Conservation (phyloP, 2,888 invertebrate genomes). For the Heliconius sara region DNA sequence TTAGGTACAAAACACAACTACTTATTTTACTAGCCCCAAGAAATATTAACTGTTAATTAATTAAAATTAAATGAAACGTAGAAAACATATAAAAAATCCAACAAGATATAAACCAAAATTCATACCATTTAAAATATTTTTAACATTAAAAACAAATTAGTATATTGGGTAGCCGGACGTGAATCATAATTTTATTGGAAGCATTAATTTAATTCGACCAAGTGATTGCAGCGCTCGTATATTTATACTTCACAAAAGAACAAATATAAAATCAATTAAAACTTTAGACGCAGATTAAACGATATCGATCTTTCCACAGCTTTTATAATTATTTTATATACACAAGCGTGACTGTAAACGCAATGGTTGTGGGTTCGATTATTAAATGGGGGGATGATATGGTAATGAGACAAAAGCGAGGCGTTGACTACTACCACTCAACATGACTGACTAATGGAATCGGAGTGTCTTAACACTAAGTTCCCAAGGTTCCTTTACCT, state of each 20-base stretch:
- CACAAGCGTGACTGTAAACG: too few species aligned
- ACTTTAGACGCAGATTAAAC: conserved; percentile 10
- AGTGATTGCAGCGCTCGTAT: neutral
- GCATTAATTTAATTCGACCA: neutral
- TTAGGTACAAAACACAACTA: too few species aligned
- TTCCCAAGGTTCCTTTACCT: too few species aligned
- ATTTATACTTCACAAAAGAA: conserved; percentile 14
- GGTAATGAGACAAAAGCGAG: too few species aligned
- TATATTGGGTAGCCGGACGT: neutral
- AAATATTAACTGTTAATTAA: too few species aligned
- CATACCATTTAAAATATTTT: neutral
- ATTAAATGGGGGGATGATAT: too few species aligned
- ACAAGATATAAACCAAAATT: neutral
- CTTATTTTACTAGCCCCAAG: too few species aligned
- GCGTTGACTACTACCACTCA: too few species aligned
- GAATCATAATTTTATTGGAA: neutral
- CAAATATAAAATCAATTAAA: conserved; percentile 23
- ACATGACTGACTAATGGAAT: too few species aligned
- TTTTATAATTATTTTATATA: neutral
- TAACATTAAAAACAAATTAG: neutral
- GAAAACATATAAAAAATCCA: neutral
- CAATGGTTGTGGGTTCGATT: too few species aligned
- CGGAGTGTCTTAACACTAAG: too few species aligned
- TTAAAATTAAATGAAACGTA: too few species aligned
- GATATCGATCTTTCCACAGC: conserved; percentile 10